phyloP scores from a whole-genome alignment of 92 coral and sea anemone genomes.

The Epizoanthus scotinus region DNA sequence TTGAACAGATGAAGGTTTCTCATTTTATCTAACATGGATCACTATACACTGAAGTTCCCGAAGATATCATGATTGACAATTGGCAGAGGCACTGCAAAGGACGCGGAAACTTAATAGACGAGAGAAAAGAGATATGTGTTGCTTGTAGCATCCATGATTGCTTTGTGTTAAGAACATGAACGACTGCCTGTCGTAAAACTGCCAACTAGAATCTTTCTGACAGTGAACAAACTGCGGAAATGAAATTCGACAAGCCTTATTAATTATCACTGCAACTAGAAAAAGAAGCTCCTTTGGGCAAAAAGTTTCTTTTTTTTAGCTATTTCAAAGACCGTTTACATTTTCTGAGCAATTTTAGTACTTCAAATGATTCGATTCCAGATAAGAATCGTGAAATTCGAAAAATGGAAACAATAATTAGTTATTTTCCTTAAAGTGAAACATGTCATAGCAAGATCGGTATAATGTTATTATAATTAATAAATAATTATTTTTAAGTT shows the following conservation, averaged over 20 bases:
- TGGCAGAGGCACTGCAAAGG: not conserved
- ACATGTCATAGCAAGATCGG: slow-evolving; percentile 7
- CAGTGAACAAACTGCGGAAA: slow-evolving; percentile 8
- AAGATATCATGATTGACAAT: slow-evolving; percentile 14
- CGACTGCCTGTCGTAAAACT: too few relatives aligned
- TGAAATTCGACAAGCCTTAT: slow-evolving; percentile 1
- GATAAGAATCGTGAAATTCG: too few relatives aligned
- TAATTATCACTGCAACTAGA: not conserved
- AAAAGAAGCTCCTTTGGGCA: not conserved
- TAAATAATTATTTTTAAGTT: too few relatives aligned
- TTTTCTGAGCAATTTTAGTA: not conserved
- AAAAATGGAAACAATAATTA: too few relatives aligned
- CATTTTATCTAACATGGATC: not conserved
- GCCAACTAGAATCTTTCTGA: not conserved
- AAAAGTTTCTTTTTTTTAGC: not conserved
- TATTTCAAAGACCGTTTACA: not conserved
- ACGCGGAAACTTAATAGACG: not conserved
- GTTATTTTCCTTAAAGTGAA: not conserved
- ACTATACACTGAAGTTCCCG: not conserved
- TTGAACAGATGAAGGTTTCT: not conserved
- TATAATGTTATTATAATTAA: not conserved
- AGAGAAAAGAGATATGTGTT: not conserved
- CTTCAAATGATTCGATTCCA: too few relatives aligned
- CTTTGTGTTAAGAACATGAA: slow-evolving; percentile 9
- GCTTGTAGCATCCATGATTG: not conserved